Conservation (phyloP, 2,113 vertebrate genomes). For the Oncorhynchus clarkii region DNA sequence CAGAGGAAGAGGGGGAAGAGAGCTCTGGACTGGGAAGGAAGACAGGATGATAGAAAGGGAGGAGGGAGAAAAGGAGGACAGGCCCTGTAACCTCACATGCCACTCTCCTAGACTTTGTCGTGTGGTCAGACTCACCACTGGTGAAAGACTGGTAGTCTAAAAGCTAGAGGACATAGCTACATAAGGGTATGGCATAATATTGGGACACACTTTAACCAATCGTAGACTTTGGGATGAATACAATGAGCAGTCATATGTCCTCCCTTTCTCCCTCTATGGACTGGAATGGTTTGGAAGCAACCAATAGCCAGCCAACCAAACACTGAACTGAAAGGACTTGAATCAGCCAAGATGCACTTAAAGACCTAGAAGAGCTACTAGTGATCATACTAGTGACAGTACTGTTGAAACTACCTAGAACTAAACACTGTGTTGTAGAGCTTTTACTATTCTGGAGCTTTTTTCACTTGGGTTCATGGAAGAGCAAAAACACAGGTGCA, state of each 20-base stretch:
- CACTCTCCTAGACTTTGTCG: background rate
- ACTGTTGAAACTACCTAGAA: constrained; percentile 6
- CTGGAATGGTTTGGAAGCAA: background rate
- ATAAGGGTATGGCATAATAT: background rate
- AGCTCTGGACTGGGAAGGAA: background rate
- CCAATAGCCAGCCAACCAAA: constrained; percentile 13
- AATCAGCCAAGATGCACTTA: constrained; percentile 29
- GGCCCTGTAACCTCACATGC: background rate
- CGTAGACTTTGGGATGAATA: background rate
- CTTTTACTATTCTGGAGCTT: background rate
- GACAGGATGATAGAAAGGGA: background rate
- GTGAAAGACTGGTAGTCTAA: background rate
- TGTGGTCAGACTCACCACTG: background rate
- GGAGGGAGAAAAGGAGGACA: background rate
- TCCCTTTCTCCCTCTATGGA: no score
- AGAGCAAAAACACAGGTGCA: constrained; percentile 18
- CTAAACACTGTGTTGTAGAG: background rate
- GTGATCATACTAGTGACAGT: constrained; percentile 10
- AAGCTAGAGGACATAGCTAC: background rate
- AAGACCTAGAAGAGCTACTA: constrained; percentile 11
- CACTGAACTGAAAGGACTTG: constrained; percentile 44
- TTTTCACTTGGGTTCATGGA: constrained; percentile 19
- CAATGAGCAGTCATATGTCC: background rate
- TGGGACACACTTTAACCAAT: background rate
- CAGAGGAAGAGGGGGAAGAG: background rate